phyloP scores from a whole-genome alignment of 2,797 vertebrate species.

The Epinephelus coioides region DNA sequence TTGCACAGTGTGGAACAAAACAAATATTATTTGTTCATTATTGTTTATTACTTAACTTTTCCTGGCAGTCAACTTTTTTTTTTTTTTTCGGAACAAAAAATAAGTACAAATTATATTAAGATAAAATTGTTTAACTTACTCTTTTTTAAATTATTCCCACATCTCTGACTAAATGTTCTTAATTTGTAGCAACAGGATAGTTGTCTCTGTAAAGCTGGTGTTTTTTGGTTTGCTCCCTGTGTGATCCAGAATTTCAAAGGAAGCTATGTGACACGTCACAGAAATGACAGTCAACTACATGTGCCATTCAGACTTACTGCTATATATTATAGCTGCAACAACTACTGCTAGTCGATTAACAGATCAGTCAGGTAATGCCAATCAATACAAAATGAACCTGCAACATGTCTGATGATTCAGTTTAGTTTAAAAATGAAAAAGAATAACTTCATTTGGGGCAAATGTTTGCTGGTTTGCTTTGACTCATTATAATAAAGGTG shows the following conservation, averaged over 20 bases:
- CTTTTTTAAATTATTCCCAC: not conserved
- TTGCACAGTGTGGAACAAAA: constrained; percentile 7
- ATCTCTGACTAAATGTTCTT: too few species aligned
- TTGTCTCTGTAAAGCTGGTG: not conserved
- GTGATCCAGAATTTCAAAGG: not conserved
- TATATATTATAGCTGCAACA: not conserved
- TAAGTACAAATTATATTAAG: not conserved
- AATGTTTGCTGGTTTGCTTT: too few species aligned
- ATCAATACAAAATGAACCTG: too few species aligned
- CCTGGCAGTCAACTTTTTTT: not conserved
- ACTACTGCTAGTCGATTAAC: not conserved
- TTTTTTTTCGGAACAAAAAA: not conserved
- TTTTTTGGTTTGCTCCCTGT: not conserved
- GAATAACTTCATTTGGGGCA: too few species aligned
- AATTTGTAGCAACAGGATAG: not conserved
- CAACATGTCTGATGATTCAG: too few species aligned
- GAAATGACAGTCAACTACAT: not conserved
- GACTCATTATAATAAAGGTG: too few species aligned
- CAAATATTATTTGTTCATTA: constrained; percentile 7
- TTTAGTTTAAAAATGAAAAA: too few species aligned
- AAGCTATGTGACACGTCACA: not conserved
- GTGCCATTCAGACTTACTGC: too few species aligned
- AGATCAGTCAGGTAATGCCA: too few species aligned
- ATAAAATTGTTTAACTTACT: too few species aligned
- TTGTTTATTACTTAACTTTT: not conserved